Percentiles rank a stretch among this genome's conserved stretches.
These are phyloP conservation scores for Agrochola circellaris DNA, from an alignment of 2,888 invertebrate species.

Conservation along the genomic window DNA sequence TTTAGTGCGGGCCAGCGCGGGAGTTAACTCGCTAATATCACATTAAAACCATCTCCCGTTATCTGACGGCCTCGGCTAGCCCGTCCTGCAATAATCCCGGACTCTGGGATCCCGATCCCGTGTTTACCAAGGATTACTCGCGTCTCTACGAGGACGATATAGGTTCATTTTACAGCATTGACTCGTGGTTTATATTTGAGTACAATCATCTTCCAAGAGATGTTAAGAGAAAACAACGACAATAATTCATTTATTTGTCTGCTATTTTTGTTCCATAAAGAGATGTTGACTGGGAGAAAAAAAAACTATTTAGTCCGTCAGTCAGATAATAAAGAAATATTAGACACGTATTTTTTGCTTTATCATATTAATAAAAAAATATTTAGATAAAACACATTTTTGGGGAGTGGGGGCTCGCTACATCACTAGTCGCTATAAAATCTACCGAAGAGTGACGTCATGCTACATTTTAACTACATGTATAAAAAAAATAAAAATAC, in stretches of 20 bases:
- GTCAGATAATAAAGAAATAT: too few relatives aligned
- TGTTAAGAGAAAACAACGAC: background rate
- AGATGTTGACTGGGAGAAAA: too few relatives aligned
- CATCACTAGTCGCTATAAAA: too few relatives aligned
- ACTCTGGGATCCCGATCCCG: constrained; percentile 75
- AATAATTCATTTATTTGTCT: background rate
- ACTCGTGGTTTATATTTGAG: constrained; percentile 19
- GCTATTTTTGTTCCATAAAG: background rate
- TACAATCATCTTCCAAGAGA: background rate
- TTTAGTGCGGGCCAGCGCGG: constrained; percentile 54
- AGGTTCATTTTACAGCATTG: constrained; percentile 66
- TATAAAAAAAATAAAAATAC: too few relatives aligned
- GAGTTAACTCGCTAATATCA: constrained; percentile 81
- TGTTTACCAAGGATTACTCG: constrained; percentile 79
- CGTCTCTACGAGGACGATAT: constrained; percentile 73
- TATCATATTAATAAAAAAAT: too few relatives aligned
- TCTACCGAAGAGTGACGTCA: too few relatives aligned
- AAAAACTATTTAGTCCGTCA: too few relatives aligned
- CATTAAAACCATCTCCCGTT: constrained; percentile 79
- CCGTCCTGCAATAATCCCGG: constrained; percentile 76
- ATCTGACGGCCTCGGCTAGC: constrained; percentile 75
- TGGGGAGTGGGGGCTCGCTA: too few relatives aligned
- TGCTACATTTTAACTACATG: too few relatives aligned
- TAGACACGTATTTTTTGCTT: too few relatives aligned
- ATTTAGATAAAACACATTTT: too few relatives aligned